Conservation (phyloP, 2,113 vertebrate species). For the Papio anubis region DNA sequence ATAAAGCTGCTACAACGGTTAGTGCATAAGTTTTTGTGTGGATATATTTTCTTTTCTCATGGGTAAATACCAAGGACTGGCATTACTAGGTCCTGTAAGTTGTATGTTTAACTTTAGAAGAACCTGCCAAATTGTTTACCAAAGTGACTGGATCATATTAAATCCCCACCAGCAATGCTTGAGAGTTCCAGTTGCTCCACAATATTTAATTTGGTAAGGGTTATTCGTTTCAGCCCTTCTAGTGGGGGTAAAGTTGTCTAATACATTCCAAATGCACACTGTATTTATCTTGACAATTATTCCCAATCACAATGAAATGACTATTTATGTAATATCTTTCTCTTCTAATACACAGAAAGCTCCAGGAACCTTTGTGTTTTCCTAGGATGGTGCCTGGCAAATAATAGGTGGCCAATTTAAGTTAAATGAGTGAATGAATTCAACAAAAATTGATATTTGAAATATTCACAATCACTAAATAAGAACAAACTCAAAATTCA, state of each 20-base stretch:
- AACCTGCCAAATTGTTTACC: not conserved
- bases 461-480: not conserved
- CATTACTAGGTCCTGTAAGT: not conserved
- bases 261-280: not conserved
- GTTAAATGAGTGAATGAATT: constrained; percentile 13
- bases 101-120: not conserved
- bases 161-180: not conserved
- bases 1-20: not conserved
- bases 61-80: not conserved
- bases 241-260: not conserved
- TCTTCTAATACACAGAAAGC: not conserved
- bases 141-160: not conserved
- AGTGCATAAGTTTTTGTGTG: not conserved
- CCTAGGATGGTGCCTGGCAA: not conserved
- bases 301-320: not conserved
- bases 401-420: not conserved
- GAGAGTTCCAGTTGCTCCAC: not conserved
- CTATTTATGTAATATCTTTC: not conserved
- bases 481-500: not conserved
- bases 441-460: not conserved
- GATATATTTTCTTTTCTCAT: constrained; percentile 25
- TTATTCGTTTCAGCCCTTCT: not conserved
- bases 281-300: not conserved
- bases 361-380: not conserved
- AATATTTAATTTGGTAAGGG: not conserved